A percentile compares a stretch with the other conserved stretches of the same genome.
Evolutionary conservation across 2,888 invertebrate genomes (phyloP).

Genomic region (Mesorhabditis belari): DNA sequence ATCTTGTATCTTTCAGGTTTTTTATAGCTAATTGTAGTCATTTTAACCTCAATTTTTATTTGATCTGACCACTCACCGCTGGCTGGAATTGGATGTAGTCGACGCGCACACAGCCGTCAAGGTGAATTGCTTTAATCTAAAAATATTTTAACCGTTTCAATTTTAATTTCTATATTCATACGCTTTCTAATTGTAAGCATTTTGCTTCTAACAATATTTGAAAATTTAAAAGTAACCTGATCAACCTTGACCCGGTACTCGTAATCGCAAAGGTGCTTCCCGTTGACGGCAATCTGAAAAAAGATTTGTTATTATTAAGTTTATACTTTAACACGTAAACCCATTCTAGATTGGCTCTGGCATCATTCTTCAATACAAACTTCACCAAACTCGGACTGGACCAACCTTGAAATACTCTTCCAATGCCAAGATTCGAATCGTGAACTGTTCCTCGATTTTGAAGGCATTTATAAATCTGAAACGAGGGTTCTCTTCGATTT

Average conservation of each 20-base stretch:
- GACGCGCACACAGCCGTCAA: slow-evolving; percentile 34
- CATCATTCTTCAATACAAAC: too few relatives aligned
- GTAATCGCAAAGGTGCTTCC: slow-evolving; percentile 43
- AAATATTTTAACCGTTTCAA: too few relatives aligned
- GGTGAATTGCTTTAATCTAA: slow-evolving; percentile 28
- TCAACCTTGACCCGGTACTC: slow-evolving; percentile 38
- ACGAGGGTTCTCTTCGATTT: neutral
- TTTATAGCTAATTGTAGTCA: too few relatives aligned
- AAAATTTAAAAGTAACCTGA: neutral
- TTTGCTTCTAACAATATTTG: too few relatives aligned
- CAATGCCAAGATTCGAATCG: slow-evolving; percentile 35
- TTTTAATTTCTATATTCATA: neutral
- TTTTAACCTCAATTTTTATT: too few relatives aligned
- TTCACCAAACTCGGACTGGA: too few relatives aligned
- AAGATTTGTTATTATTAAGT: neutral
- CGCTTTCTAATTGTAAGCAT: too few relatives aligned
- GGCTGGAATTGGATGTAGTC: slow-evolving; percentile 45
- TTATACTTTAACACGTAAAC: too few relatives aligned
- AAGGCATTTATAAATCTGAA: slow-evolving; percentile 29
- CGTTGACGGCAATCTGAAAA: slow-evolving; percentile 41
- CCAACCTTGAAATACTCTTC: slow-evolving; percentile 45
- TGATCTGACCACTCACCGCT: too few relatives aligned
- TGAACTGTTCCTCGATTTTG: slow-evolving; percentile 36
- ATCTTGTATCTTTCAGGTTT: too few relatives aligned
- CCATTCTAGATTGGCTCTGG: too few relatives aligned